Evolutionary conservation across 64 coral and sea anemone species (phyloP), one percentile per base, ranked within the genome.

Genomic region (Stichodactyla helianthus): DNA sequence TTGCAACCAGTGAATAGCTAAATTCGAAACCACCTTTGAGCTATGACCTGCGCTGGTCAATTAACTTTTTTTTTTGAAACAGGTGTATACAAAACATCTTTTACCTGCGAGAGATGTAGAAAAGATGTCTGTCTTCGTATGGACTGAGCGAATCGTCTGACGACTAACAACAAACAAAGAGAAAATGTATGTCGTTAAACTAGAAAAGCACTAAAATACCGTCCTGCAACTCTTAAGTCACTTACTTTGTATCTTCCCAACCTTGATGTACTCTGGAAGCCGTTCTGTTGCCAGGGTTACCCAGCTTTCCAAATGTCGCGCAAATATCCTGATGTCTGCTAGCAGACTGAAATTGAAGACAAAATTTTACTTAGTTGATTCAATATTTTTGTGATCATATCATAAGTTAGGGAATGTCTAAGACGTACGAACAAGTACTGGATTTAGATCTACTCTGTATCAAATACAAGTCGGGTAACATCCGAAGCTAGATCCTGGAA

Each of bases 81-180:
- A 35, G 31, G 31, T 35, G 31, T 35, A 35, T 35, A 44, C 35
- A 44, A 44, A 44, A 44, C 1, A 44, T 44, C n/a, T 20, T 31
- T 55, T 53, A 98, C 96, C 93, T 98, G 96, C 56, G 96, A 93
- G 10, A 98, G 96, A 65, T 98, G 96, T 6, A 98, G 85, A 79
- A 98, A 98, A 7, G 96, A 98, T 35, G 96, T 98, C 83, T 98
- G 96, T 71, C 96, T 82, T 58, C 88, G 89, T 22, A 98, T 76
- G 4, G 96, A 98, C 53, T 95, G 96, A 20, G 89, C 87, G 59
- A 98, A 98, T 18, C 93, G 83, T 56, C 96, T 94, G 11, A 89
- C 96, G 50, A 94, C 96, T 98, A 26, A 1, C 7, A 26, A 13
- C 6, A 74, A 27, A 31, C n/a, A 10, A 74, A 26, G 68, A 68